A percentile compares a stretch with the other conserved stretches of the same genome.
These are phyloP conservation scores for Drosophila vallismaia DNA, from an alignment of 2,888 invertebrate species.

Conservation along the genomic window DNA sequence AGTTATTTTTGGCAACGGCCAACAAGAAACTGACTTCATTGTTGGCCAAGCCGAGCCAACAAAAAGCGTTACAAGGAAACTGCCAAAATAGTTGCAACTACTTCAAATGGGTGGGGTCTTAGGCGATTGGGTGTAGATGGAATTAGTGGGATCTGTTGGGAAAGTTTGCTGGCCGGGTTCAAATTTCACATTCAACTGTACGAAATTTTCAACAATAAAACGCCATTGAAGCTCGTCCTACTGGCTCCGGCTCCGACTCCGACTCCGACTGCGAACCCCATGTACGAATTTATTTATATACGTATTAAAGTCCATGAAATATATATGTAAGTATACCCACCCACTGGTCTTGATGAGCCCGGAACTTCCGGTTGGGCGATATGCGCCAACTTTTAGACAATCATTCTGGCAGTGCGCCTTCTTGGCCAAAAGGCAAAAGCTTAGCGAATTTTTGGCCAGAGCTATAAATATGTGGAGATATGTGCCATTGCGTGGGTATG, in stretches of 20 bases:
- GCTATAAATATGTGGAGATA: slow-evolving; percentile 58
- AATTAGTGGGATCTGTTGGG: slow-evolving; percentile 12
- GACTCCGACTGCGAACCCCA: slow-evolving; percentile 26
- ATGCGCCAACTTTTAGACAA: slow-evolving; percentile 79
- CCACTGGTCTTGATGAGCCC: slow-evolving; percentile 72
- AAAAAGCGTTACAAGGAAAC: slow-evolving; percentile 56
- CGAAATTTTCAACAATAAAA: slow-evolving; percentile 74
- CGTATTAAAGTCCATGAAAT: not conserved
- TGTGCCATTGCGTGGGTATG: slow-evolving; percentile 20
- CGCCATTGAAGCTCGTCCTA: slow-evolving; percentile 62
- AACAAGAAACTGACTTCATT: slow-evolving; percentile 77
- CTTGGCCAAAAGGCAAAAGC: slow-evolving; percentile 71
- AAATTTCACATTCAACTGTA: slow-evolving; percentile 62
- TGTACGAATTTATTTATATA: slow-evolving; percentile 14
- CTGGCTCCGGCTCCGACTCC: slow-evolving; percentile 58
- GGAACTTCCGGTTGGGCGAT: slow-evolving; percentile 74
- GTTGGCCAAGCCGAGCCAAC: slow-evolving; percentile 62
- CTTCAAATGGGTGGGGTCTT: slow-evolving; percentile 21
- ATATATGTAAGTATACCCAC: slow-evolving; percentile 35
- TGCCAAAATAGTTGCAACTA: slow-evolving; percentile 70
- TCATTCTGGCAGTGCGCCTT: slow-evolving; percentile 63
- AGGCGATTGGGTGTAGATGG: not conserved
- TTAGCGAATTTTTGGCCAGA: slow-evolving; percentile 57
- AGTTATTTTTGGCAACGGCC: slow-evolving; percentile 67
- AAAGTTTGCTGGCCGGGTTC: slow-evolving; percentile 1